Evolutionary conservation across 2,888 invertebrate species (phyloP).

Genomic region (Nemurella pictetii): DNA sequence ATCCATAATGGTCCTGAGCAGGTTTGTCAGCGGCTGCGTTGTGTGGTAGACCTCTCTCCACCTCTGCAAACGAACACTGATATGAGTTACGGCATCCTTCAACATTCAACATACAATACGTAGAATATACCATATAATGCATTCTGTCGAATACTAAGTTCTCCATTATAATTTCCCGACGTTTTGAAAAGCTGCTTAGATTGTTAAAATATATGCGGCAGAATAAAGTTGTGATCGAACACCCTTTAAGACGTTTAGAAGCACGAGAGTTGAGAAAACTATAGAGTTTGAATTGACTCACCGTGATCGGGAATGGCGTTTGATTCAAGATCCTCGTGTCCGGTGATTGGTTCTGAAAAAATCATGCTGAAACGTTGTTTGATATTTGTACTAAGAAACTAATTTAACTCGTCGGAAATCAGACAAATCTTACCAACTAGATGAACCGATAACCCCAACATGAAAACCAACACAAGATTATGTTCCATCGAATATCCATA

Average conservation of each 20-base stretch:
- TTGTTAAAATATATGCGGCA: neutral
- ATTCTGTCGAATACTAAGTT: too few species aligned
- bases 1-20: neutral
- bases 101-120: too few species aligned
- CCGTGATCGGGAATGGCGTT: neutral
- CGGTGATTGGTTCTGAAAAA: neutral
- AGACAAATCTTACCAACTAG: neutral
- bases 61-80: neutral
- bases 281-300: too few species aligned
- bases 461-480: neutral
- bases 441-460: neutral
- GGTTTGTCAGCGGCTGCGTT: neutral
- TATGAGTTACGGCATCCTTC: too few species aligned
- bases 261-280: too few species aligned
- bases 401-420: too few species aligned
- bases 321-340: neutral
- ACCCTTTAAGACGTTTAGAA: too few species aligned
- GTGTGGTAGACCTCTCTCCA: neutral
- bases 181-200: too few species aligned
- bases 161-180: too few species aligned
- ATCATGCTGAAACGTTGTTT: too few species aligned
- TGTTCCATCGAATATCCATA: neutral
- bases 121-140: too few species aligned
- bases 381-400: too few species aligned
- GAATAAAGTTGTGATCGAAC: neutral